Conservation (phyloP, 2,113 vertebrate species). For the Thalassoma bifasciatum region DNA sequence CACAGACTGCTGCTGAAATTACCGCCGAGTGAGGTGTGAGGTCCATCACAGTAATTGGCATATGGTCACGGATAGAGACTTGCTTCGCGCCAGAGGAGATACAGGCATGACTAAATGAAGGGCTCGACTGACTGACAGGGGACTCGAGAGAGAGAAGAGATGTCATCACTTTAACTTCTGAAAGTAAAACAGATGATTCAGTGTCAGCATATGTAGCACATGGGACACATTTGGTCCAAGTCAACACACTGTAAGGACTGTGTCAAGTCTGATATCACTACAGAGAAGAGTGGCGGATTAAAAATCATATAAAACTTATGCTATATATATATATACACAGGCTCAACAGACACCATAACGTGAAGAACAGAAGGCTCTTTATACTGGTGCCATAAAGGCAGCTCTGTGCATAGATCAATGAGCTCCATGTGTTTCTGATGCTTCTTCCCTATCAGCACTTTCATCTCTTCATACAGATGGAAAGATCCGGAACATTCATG, state of each 20-base stretch:
- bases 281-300: conserved; percentile 22
- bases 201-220: not conserved
- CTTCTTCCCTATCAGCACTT: conserved; percentile 24
- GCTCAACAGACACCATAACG: conserved; percentile 54
- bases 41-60: conserved; percentile 39
- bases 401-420: conserved; percentile 71
- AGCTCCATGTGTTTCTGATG: conserved; percentile 70
- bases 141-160: conserved; percentile 11
- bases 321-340: conserved; percentile 54
- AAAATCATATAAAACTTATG: conserved; percentile 21
- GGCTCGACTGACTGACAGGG: not conserved
- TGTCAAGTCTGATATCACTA: not conserved
- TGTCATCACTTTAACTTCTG: conserved; percentile 8
- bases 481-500: conserved; percentile 3
- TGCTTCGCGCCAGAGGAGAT: conserved; percentile 9
- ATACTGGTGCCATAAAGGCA: conserved; percentile 64
- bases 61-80: conserved; percentile 48
- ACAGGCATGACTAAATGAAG: not conserved
- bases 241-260: conserved; percentile 6
- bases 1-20: conserved; percentile 62
- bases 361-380: conserved; percentile 69
- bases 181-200: not conserved
- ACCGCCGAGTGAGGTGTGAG: conserved; percentile 48
- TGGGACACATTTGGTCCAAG: conserved; percentile 15
- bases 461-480: conserved; percentile 3